These are phyloP conservation scores for Xyrichtys novacula DNA, from an alignment of 2,797 vertebrate species.

Conservation along the genomic window DNA sequence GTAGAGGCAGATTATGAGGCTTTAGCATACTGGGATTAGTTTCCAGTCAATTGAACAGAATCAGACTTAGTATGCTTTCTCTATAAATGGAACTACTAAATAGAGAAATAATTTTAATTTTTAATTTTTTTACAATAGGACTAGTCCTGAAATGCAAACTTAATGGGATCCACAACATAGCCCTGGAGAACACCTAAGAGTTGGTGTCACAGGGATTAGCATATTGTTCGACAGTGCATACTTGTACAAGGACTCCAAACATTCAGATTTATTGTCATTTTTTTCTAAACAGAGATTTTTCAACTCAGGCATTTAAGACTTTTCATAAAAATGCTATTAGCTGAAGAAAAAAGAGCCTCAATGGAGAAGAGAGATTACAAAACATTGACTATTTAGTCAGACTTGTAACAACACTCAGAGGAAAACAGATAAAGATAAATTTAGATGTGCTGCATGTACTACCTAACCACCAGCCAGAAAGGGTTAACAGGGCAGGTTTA, in stretches of 20 bases:
- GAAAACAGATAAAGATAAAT: background rate
- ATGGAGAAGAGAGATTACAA: slow-evolving; percentile 13
- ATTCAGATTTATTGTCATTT: background rate
- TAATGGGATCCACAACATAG: background rate
- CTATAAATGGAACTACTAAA: too few relatives aligned
- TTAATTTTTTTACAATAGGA: background rate
- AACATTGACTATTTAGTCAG: slow-evolving; percentile 27
- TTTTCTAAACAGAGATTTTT: slow-evolving; percentile 1
- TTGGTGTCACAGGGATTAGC: background rate
- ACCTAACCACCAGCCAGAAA: background rate
- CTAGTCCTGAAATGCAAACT: background rate
- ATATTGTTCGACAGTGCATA: background rate
- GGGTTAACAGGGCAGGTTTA: slow-evolving; percentile 13
- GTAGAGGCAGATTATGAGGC: background rate
- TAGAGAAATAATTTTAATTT: too few relatives aligned
- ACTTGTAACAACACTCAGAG: slow-evolving; percentile 20
- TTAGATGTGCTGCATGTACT: background rate
- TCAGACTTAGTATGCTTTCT: background rate
- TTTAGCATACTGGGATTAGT: background rate
- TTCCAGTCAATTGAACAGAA: background rate
- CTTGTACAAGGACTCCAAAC: background rate
- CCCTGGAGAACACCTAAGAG: background rate
- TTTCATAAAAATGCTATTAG: slow-evolving; percentile 14
- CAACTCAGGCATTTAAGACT: background rate
- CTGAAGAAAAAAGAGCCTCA: slow-evolving; percentile 6